Evolutionary conservation across 1,140 invertebrate species (phyloP), one percentile per base, ranked within the genome.

Genomic region (Mya arenaria): DNA sequence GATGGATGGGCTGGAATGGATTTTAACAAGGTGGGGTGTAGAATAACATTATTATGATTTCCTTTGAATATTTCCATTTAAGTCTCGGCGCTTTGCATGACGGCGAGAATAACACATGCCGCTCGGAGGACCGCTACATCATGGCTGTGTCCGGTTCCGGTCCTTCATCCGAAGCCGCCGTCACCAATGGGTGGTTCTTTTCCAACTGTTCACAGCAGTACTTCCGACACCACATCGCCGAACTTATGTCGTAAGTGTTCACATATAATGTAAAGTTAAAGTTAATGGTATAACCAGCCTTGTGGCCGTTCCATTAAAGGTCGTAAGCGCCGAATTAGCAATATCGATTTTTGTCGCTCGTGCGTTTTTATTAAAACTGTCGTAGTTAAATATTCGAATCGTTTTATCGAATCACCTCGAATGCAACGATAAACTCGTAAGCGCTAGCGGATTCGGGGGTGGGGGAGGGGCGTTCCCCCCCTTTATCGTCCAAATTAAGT

Each of bases 11-110:
- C n/a, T n/a, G n/a, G n/a, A n/a, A n/a, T n/a, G n/a, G n/a, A n/a
- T n/a, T n/a, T n/a, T n/a, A n/a, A n/a, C n/a, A n/a, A n/a, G n/a
- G n/a, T n/a, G n/a, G n/a, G n/a, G n/a, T n/a, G n/a, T n/a, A n/a
- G n/a, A n/a, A n/a, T n/a, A n/a, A n/a, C n/a, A n/a, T n/a, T n/a
- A n/a, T 0, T 69, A 15, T 23, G 4, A 25, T 36, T 69, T 44
- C 15, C 25, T 37, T 25, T 25, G 6, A 37, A 69, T 19, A 69
- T 25, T 44, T 39, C 30, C 72, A 39, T 84, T 82, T 65, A 74
- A 91, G 90, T 73, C 85, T 91, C 8, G 89, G 87, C 0, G 86
- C 90, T 8, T 15, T 79, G 30, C 90, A 91, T 62, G 90, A 91
- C 60, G 89, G 89, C 2, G 86, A 86, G 34, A 85, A 86, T 10